These are phyloP conservation scores for Pachyrhynchus sulphureomaculatus DNA, from an alignment of 1,140 invertebrate genomes.

Conservation along the genomic window DNA sequence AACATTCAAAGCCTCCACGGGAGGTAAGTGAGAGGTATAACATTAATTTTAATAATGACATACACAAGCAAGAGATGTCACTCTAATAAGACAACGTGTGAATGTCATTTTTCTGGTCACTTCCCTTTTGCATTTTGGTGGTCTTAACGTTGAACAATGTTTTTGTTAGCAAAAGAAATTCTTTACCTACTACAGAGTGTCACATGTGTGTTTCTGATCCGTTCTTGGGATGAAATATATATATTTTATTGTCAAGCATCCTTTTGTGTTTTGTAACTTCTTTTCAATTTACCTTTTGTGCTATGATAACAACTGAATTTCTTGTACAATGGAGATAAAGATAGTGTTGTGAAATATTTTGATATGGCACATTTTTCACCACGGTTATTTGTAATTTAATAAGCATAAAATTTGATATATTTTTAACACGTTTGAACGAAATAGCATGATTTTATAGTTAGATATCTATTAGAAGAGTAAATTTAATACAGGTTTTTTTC, in stretches of 20 bases:
- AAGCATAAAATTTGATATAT: too few relatives aligned
- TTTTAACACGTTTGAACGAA: too few relatives aligned
- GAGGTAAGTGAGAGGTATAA: slow-evolving; percentile 15
- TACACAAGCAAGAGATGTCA: slow-evolving; percentile 19
- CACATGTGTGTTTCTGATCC: not conserved
- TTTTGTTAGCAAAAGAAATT: not conserved
- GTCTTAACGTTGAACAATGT: not conserved
- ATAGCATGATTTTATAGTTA: too few relatives aligned
- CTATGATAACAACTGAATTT: not conserved
- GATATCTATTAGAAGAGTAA: too few relatives aligned
- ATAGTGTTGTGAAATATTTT: not conserved
- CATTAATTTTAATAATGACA: slow-evolving; percentile 28
- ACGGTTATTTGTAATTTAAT: too few relatives aligned
- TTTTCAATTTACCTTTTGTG: slow-evolving; percentile 28
- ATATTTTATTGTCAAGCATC: not conserved
- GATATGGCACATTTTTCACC: too few relatives aligned
- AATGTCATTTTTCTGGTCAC: slow-evolving; percentile 21
- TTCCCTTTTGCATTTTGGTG: slow-evolving; percentile 15
- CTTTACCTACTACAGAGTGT: not conserved
- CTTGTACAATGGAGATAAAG: not conserved
- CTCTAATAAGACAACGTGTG: slow-evolving; percentile 29
- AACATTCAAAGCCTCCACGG: slow-evolving; percentile 17
- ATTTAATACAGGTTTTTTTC: too few relatives aligned
- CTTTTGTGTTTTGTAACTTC: not conserved
- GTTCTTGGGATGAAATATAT: not conserved